A percentile compares a stretch with the other conserved stretches of the same genome.
These are phyloP conservation scores for Calliopum simillimum DNA, from an alignment of 2,888 invertebrate species.

Conservation along the genomic window DNA sequence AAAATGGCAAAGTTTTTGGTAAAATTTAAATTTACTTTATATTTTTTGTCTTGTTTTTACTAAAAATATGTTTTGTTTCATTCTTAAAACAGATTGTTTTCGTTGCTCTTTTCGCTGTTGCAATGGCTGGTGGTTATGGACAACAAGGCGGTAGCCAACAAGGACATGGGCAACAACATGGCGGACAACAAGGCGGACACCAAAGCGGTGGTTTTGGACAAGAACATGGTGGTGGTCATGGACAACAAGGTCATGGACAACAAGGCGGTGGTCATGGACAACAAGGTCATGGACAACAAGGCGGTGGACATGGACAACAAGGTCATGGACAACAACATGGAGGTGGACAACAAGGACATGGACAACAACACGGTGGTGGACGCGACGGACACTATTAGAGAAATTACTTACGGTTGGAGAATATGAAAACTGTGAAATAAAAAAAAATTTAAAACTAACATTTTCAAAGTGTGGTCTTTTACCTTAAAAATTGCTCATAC, in stretches of 20 bases:
- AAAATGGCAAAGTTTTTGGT: slow-evolving; percentile 22
- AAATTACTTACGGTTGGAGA: too few species aligned
- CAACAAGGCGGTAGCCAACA: not conserved
- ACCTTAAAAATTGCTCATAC: too few species aligned
- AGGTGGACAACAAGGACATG: not conserved
- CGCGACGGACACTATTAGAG: too few species aligned
- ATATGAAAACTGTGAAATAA: too few species aligned
- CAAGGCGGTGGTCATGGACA: too few species aligned
- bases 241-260: too few species aligned
- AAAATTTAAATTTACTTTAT: not conserved
- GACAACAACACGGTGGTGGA: too few species aligned
- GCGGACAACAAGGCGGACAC: slow-evolving; percentile 6
- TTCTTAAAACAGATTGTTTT: slow-evolving; percentile 15
- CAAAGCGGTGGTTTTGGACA: not conserved
- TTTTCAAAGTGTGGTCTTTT: too few species aligned
- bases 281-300: too few species aligned
- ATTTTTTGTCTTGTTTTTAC: not conserved
- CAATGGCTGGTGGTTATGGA: not conserved
- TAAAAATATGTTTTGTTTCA: not conserved
- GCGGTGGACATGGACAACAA: too few species aligned
- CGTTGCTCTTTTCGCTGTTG: slow-evolving; percentile 22
- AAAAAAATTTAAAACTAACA: too few species aligned
- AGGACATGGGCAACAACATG: not conserved
- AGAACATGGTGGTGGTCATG: not conserved
- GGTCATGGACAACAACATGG: not conserved